phyloP scores from a whole-genome alignment of 1,140 invertebrate genomes.

The Melipona quadrifasciata region DNA sequence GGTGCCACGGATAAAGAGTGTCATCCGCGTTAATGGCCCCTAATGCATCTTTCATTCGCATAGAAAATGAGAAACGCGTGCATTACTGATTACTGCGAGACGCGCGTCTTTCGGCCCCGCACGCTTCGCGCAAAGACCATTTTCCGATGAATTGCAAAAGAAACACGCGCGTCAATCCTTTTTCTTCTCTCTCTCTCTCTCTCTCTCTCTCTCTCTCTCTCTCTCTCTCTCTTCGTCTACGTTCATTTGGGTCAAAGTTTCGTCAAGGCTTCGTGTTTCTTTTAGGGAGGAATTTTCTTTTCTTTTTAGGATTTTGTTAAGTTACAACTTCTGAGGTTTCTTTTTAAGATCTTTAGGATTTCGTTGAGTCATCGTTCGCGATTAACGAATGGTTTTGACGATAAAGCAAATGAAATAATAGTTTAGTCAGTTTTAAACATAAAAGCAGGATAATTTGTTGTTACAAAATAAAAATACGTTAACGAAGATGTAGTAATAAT shows the following conservation, averaged over 20 bases:
- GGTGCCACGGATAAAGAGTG: slow-evolving; percentile 3
- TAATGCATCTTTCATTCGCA: slow-evolving; percentile 37
- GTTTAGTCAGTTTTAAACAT: too few relatives aligned
- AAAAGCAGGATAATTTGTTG: too few relatives aligned
- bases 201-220: too few relatives aligned
- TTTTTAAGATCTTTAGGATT: too few relatives aligned
- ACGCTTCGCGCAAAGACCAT: not conserved
- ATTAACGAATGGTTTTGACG: too few relatives aligned
- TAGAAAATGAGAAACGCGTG: slow-evolving; percentile 27
- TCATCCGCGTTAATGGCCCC: slow-evolving; percentile 44
- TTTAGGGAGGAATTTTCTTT: not conserved
- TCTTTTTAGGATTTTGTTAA: too few relatives aligned
- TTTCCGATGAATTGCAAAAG: not conserved
- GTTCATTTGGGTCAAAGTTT: not conserved
- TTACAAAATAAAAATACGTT: too few relatives aligned
- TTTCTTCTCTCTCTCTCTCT: not conserved
- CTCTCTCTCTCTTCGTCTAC: too few relatives aligned
- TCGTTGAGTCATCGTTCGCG: too few relatives aligned
- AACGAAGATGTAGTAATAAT: too few relatives aligned
- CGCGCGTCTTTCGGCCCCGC: not conserved
- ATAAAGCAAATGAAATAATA: too few relatives aligned
- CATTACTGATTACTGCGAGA: slow-evolving; percentile 45
- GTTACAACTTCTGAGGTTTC: too few relatives aligned
- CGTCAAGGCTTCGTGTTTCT: not conserved
- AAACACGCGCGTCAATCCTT: not conserved